phyloP scores from a whole-genome alignment of 2,888 invertebrate genomes.

The Labia minor region DNA sequence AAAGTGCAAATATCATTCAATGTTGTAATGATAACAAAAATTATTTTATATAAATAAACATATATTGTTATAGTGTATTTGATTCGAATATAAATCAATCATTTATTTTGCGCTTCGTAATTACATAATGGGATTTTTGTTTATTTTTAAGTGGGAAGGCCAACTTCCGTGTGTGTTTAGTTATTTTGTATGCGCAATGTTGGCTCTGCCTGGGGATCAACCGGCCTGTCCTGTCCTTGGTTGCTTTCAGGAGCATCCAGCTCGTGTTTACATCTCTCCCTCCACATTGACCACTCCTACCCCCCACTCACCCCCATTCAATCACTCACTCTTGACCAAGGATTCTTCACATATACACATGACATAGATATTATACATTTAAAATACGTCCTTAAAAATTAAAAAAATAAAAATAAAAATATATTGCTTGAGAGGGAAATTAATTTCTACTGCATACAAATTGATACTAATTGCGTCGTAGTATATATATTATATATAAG shows the following conservation, averaged over 20 bases:
- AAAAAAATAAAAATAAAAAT: not conserved
- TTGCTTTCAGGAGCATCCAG: not conserved
- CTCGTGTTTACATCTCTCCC: not conserved
- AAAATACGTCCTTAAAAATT: not conserved
- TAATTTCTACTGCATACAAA: no score
- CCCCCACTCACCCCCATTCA: no score
- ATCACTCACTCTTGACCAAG: not conserved
- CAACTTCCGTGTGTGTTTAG: not conserved
- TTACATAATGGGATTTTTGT: not conserved
- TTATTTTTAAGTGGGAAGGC: not conserved
- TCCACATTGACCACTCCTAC: no score
- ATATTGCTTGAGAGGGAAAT: no score
- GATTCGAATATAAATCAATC: no score
- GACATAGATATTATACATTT: constrained; percentile 1
- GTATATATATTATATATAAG: no score
- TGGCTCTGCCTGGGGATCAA: constrained; percentile 5
- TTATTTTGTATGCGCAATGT: not conserved
- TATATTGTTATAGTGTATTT: no score
- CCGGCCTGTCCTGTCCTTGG: not conserved
- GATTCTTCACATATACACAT: not conserved
- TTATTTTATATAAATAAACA: no score
- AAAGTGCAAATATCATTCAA: no score
- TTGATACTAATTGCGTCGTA: no score
- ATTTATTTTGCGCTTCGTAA: not conserved
- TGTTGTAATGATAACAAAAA: no score